Percentiles rank a stretch among this genome's conserved stretches.
phyloP scores from a whole-genome alignment of 1,140 invertebrate species.

The Spodoptera litura region DNA sequence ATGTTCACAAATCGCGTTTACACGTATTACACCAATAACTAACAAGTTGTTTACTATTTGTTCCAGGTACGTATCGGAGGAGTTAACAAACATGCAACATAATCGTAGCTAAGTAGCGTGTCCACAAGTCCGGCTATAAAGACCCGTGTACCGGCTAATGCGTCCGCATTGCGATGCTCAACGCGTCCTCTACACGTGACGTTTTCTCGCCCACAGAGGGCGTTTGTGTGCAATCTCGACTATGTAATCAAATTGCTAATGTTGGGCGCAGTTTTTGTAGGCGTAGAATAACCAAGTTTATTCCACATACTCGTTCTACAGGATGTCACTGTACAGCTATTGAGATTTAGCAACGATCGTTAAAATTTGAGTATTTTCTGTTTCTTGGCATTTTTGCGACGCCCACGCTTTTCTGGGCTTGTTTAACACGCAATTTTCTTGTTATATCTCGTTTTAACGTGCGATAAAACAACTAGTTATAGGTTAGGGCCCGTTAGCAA shows the following conservation, averaged over 20 bases:
- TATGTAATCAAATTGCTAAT: slow-evolving; percentile 59
- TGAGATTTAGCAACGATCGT: not conserved
- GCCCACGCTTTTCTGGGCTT: slow-evolving; percentile 17
- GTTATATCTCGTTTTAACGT: slow-evolving; percentile 32
- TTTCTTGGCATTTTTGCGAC: slow-evolving; percentile 30
- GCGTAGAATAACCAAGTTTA: not conserved
- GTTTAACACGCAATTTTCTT: slow-evolving; percentile 30
- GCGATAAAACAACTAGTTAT: slow-evolving; percentile 16
- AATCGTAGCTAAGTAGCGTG: slow-evolving; percentile 28
- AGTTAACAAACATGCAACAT: not conserved
- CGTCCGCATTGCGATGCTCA: slow-evolving; percentile 56
- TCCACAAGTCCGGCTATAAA: slow-evolving; percentile 26
- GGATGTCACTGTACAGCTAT: slow-evolving; percentile 34
- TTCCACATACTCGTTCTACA: slow-evolving; percentile 28
- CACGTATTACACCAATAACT: not conserved
- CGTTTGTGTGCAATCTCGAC: slow-evolving; percentile 54
- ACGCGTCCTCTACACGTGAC: slow-evolving; percentile 62
- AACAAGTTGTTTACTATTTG: slow-evolving; percentile 47
- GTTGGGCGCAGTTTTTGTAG: slow-evolving; percentile 52
- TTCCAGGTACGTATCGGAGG: slow-evolving; percentile 63
- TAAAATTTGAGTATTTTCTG: slow-evolving; percentile 32
- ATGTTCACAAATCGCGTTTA: no score
- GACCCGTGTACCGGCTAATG: slow-evolving; percentile 34
- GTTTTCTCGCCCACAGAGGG: slow-evolving; percentile 61
- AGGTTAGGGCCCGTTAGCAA: slow-evolving; percentile 7